Conservation (phyloP, 2,113 vertebrate genomes). For the Ariopsis seemanni region DNA sequence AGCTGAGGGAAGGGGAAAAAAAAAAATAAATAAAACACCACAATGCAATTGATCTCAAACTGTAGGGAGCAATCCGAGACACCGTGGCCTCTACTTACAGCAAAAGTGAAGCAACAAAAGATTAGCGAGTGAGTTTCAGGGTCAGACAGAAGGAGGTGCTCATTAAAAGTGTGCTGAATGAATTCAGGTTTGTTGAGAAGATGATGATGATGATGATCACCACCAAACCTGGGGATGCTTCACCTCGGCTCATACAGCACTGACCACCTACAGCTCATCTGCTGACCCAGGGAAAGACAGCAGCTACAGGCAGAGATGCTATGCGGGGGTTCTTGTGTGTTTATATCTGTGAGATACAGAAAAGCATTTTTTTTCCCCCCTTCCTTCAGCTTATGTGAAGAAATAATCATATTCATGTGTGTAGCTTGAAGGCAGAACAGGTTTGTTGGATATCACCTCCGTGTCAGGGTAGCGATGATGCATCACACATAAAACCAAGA, state of each 20-base stretch:
- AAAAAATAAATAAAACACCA: background rate
- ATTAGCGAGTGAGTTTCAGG: conserved; percentile 20
- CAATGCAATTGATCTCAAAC: background rate
- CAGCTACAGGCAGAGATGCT: background rate
- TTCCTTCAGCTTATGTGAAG: background rate
- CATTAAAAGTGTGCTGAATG: conserved; percentile 41
- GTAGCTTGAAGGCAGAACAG: conserved; percentile 10
- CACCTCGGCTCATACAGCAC: conserved; percentile 20
- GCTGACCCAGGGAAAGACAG: conserved; percentile 11
- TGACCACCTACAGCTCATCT: conserved; percentile 24
- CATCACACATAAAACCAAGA: background rate
- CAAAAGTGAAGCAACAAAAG: conserved; percentile 21
- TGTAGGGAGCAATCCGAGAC: conserved; percentile 15
- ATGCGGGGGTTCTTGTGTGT: background rate
- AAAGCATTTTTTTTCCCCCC: background rate
- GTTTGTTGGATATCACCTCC: conserved; percentile 21
- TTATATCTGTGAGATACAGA: background rate
- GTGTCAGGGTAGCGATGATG: background rate
- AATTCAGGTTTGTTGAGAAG: conserved; percentile 34
- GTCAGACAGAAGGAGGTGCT: conserved; percentile 47
- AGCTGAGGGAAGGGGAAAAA: background rate
- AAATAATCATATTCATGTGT: conserved; percentile 20
- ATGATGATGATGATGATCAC: conserved; percentile 49
- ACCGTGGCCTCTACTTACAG: background rate
- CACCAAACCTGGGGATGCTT: conserved; percentile 18